These are phyloP conservation scores for Chloroceryle amazona DNA, from an alignment of 2,797 vertebrate genomes.

Conservation along the genomic window DNA sequence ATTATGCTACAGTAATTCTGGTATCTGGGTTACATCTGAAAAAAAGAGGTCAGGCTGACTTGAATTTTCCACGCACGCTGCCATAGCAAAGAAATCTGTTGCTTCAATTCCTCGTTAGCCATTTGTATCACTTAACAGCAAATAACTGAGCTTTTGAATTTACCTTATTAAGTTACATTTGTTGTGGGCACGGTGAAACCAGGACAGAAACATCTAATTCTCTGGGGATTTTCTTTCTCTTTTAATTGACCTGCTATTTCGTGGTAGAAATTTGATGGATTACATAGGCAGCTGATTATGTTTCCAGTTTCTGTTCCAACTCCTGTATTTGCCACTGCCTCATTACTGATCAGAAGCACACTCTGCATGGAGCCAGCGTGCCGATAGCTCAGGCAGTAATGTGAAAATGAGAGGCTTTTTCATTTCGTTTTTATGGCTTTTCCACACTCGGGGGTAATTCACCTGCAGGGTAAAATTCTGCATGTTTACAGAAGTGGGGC, in stretches of 20 bases:
- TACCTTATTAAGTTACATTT: constrained; percentile 59
- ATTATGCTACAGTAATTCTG: constrained; percentile 81
- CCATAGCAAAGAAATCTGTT: constrained; percentile 73
- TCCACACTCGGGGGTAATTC: constrained; percentile 45
- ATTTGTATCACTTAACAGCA: constrained; percentile 43
- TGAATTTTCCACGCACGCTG: constrained; percentile 73
- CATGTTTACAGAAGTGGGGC: neutral
- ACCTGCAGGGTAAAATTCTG: constrained; percentile 55
- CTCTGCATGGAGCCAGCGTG: constrained; percentile 25
- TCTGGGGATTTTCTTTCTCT: constrained; percentile 37
- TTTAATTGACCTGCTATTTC: constrained; percentile 68
- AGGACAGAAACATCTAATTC: constrained; percentile 24
- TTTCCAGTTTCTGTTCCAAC: constrained; percentile 71
- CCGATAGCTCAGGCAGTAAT: constrained; percentile 45
- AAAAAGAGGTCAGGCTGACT: constrained; percentile 84
- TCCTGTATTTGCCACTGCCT: constrained; percentile 57
- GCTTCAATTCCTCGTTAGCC: constrained; percentile 67
- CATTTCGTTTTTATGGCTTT: constrained; percentile 70
- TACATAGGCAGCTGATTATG: constrained; percentile 64
- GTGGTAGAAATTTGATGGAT: constrained; percentile 58
- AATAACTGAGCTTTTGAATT: constrained; percentile 35
- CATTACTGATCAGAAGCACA: constrained; percentile 63
- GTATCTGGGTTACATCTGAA: constrained; percentile 84
- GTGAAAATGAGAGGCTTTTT: constrained; percentile 59
- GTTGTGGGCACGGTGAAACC: constrained; percentile 56